Percentiles rank a stretch among this genome's conserved stretches.
Conservation (phyloP, 2,797 vertebrate genomes). For the Hippoglossus hippoglossus region DNA sequence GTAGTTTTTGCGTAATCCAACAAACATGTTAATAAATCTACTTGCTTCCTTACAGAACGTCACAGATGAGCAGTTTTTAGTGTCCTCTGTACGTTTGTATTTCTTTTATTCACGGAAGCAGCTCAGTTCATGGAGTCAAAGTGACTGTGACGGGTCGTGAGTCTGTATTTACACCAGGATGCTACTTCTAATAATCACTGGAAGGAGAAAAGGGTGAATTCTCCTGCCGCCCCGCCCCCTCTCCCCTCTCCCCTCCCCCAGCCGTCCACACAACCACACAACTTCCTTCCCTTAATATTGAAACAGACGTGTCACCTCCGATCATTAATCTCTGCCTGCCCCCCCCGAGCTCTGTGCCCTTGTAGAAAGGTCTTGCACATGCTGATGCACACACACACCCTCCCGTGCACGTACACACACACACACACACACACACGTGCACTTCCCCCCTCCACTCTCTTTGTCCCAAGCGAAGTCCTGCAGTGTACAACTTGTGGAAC, state of each 20-base stretch:
- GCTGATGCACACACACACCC: not conserved
- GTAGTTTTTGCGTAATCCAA: too few relatives aligned
- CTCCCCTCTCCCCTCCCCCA: not conserved
- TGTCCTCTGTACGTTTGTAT: too few relatives aligned
- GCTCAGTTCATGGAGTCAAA: too few relatives aligned
- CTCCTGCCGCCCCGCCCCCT: too few relatives aligned
- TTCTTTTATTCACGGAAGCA: too few relatives aligned
- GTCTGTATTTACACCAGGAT: too few relatives aligned
- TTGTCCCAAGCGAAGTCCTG: slow-evolving; percentile 27
- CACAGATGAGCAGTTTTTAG: too few relatives aligned
- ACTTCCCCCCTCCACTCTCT: not conserved
- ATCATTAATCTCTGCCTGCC: slow-evolving; percentile 72
- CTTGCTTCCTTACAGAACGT: too few relatives aligned
- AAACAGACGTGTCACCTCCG: slow-evolving; percentile 64
- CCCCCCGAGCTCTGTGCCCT: slow-evolving; percentile 55
- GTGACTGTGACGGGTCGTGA: too few relatives aligned
- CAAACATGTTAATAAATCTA: too few relatives aligned
- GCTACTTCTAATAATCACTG: slow-evolving; percentile 4
- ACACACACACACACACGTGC: not conserved
- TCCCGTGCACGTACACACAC: not conserved
- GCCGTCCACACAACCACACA: slow-evolving; percentile 29
- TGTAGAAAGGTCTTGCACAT: slow-evolving; percentile 45
- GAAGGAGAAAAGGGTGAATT: slow-evolving; percentile 7
- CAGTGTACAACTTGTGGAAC: slow-evolving; percentile 39
- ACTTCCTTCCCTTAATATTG: slow-evolving; percentile 60